These are phyloP conservation scores for Mnemiopsis leidyi DNA, from an alignment of 37 sponge, comb jelly and placozoan genomes.

Conservation along the genomic window DNA sequence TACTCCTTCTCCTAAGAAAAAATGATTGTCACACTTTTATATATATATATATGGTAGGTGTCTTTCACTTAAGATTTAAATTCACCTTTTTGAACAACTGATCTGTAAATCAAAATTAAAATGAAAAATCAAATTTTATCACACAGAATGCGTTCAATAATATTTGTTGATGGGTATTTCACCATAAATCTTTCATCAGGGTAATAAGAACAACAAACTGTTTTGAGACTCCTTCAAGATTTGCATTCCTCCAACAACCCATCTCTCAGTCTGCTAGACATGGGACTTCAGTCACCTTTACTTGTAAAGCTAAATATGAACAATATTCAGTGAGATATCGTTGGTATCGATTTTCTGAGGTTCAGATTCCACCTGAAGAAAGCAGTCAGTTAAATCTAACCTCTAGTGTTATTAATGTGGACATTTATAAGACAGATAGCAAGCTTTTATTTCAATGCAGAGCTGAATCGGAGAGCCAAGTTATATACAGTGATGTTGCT, in stretches of 20 bases:
- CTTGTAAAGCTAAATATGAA: neutral
- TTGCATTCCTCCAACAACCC: neutral
- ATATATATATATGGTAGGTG: too few species aligned
- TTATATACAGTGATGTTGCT: slow-evolving; percentile 30
- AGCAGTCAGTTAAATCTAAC: neutral
- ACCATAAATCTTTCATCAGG: too few species aligned
- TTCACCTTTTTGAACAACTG: too few species aligned
- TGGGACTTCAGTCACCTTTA: slow-evolving; percentile 9
- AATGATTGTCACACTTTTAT: too few species aligned
- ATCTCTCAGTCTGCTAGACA: neutral
- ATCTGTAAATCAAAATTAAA: too few species aligned
- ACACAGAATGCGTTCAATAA: too few species aligned
- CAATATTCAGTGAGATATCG: neutral
- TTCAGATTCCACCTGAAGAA: neutral
- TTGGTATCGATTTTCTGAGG: neutral
- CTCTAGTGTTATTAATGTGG: neutral
- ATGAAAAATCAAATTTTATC: too few species aligned
- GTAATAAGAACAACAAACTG: neutral
- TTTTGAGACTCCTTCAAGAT: neutral
- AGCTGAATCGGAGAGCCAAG: slow-evolving; percentile 12
- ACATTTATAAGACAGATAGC: neutral
- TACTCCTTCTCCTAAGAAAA: too few species aligned
- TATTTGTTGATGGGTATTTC: too few species aligned
- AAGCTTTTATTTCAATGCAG: slow-evolving; percentile 32
- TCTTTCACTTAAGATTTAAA: too few species aligned